Evolutionary conservation across 2,113 vertebrate species (phyloP).

Genomic region (Ondatra zibethicus): DNA sequence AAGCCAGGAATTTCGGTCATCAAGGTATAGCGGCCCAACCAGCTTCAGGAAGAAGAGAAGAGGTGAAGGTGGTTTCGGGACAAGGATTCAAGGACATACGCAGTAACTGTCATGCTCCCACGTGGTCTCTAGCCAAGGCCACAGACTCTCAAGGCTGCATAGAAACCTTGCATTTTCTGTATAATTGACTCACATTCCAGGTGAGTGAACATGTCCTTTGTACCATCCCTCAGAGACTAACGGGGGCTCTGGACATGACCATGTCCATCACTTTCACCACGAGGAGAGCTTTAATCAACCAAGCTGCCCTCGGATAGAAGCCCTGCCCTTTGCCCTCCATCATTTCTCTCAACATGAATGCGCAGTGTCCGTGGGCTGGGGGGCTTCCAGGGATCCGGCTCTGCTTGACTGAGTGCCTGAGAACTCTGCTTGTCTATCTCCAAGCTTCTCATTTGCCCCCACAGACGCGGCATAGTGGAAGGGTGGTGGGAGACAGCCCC

Average conservation of each 20-base stretch:
- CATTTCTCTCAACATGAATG: background rate
- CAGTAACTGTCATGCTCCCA: background rate
- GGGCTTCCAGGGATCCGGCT: too few relatives aligned
- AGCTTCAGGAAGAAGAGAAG: background rate
- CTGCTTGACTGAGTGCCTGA: background rate
- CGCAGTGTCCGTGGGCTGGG: too few relatives aligned
- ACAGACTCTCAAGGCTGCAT: background rate
- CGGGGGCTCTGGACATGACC: fast-evolving
- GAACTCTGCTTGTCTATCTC: background rate
- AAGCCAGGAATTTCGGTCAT: background rate
- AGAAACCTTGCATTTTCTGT: background rate
- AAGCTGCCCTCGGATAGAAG: background rate
- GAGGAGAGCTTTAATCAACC: background rate
- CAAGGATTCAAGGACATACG: background rate
- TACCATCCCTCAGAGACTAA: fast-evolving
- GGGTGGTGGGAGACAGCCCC: background rate
- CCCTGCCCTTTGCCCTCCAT: background rate
- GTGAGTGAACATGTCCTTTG: background rate
- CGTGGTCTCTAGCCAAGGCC: background rate
- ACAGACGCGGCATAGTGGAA: background rate
- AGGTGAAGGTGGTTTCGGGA: background rate
- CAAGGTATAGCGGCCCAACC: background rate
- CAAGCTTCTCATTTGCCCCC: background rate
- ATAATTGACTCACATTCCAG: background rate
- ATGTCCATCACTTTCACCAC: fast-evolving